Evolutionary conservation across 2,888 invertebrate genomes (phyloP), one percentile per base, ranked within the genome.

Genomic region (Lysandra coridon): DNA sequence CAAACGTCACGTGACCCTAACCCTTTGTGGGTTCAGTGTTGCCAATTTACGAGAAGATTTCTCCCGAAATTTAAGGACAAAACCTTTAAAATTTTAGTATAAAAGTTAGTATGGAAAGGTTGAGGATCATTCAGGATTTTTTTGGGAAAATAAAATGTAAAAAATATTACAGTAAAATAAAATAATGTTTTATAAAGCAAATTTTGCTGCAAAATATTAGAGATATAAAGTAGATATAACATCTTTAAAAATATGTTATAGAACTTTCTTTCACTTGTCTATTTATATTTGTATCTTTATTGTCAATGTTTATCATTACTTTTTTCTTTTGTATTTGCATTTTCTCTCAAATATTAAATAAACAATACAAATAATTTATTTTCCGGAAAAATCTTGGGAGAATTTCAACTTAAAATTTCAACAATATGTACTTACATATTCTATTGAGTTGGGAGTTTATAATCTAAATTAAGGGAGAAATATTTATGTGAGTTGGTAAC

Each of bases 1-100:
- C 76, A 33, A 57, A 53, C 33, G 53, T 76, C 76, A 76, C 57
- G 33, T 76, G 76, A 33, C 76, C 76, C 76, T 76, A 30, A 76
- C 76, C 33, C 53, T 76, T 76, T 76, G 76, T 4, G 30, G 53
- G 30, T 33, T 57, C 76, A 57, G 69, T 33, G 69, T 14, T 69
- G 33, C 33, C 33, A 37, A 10, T 30, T 30, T 12, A 23, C 7
- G 10, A 10, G 17, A 14, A 4, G 62, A 2, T 62, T 64, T 64
- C 4, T 17, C 69, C 69, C 17, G 4, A 69, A 33, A 69, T 69
- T 69, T 10, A 14, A 37, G 33, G 14, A 69, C 10, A 64, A 64
- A 62, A 62, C 23, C 2, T 33, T 0, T 17, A 14, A 14, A 1
- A 14, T 57, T 57, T 62, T n/a, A 10, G 23, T 6, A 10, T 7